These are phyloP conservation scores for Glaucopsyche alexis DNA, from an alignment of 2,888 invertebrate species.

Conservation along the genomic window DNA sequence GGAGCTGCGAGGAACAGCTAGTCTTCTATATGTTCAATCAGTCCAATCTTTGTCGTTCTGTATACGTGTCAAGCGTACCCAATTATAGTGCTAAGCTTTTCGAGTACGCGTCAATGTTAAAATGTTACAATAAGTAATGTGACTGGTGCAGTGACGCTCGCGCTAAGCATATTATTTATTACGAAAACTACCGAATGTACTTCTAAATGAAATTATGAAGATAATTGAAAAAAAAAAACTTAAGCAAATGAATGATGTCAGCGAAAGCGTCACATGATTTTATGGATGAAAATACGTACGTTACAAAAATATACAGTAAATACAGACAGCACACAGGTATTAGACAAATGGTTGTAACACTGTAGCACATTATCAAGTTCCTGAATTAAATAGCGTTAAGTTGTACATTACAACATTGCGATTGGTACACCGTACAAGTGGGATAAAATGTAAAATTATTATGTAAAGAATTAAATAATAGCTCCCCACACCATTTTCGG, in stretches of 20 bases:
- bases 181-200: not conserved
- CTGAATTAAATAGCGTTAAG: not conserved
- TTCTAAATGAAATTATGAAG: not conserved
- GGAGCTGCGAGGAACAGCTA: too few relatives aligned
- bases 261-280: constrained; percentile 24
- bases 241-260: constrained; percentile 21
- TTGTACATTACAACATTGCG: too few relatives aligned
- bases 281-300: constrained; percentile 13
- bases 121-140: not conserved
- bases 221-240: not conserved
- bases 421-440: too few relatives aligned
- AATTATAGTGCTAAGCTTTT: constrained; percentile 10
- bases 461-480: too few relatives aligned
- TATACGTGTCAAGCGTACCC: constrained; percentile 8
- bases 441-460: too few relatives aligned
- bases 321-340: not conserved
- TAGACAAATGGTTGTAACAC: not conserved
- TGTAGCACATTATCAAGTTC: not conserved
- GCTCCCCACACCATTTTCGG: too few relatives aligned
- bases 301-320: constrained; percentile 14
- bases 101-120: not conserved
- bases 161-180: constrained; percentile 5
- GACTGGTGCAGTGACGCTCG: constrained; percentile 10
- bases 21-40: too few relatives aligned
- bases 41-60: not conserved